Evolutionary conservation across 2,888 invertebrate genomes (phyloP), one percentile per base, ranked within the genome.

Genomic region (Magallana nippona): DNA sequence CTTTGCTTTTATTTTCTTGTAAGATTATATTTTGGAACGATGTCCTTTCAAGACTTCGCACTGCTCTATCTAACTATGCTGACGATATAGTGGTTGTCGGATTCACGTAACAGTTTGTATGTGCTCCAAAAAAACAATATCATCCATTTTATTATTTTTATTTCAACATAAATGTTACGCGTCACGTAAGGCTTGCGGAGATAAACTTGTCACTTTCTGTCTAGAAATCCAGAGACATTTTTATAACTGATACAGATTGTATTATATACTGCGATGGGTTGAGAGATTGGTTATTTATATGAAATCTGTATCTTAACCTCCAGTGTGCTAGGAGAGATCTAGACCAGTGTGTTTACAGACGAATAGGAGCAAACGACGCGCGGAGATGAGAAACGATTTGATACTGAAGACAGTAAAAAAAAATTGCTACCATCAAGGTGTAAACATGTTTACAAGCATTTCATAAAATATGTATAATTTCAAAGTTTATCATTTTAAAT

Each of bases 201-300:
- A 60, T 60, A 60, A 60, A 60, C n/a, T 60, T n/a, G 15, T 60
- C 60, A 60, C n/a, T 60, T 60, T n/a, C 60, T 60, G 60, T 60
- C 60, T 60, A 60, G 17, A n/a, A 60, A 60, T 3, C n/a, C 60
- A 60, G 60, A 60, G 60, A 60, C 60, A 60, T 60, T 17, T 60
- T 60, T 60, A 60, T 60, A 60, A 60, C 60, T 44, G 60, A 60
- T 60, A 60, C n/a, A n/a, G 60, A 1, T 17, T n/a, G 60, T 60
- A 60, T 60, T 60, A 60, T 60, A 60, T 60, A 60, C 3, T 60
- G 17, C n/a, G 60, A n/a, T 60, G 60, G 60, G 60, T n/a, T 17
- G 60, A 60, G 17, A 60, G n/a, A 17, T 60, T 60, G 60, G 60
- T 60, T 60, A 60, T 60, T 60, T 60, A n/a, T n/a, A 60, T 60